phyloP scores from a whole-genome alignment of 2,113 vertebrate species.

The Pelmatolapia mariae region DNA sequence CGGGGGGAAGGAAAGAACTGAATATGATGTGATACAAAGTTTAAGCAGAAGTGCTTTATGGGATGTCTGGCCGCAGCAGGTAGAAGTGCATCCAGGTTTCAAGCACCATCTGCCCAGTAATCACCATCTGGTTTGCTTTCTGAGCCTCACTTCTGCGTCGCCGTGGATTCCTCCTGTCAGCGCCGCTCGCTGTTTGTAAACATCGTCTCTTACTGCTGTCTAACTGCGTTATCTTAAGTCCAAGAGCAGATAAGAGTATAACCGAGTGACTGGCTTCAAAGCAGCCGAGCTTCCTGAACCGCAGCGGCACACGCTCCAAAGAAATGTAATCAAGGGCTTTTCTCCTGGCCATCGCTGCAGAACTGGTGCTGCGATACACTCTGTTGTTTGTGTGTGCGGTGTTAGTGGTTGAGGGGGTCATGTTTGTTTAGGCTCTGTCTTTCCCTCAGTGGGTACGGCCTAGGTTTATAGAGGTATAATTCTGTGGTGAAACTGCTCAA shows the following conservation, averaged over 20 bases:
- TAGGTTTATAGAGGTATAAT: slow-evolving; percentile 26
- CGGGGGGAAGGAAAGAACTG: too few relatives aligned
- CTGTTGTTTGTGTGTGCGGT: neutral
- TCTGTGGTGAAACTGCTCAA: slow-evolving; percentile 24
- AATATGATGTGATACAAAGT: neutral
- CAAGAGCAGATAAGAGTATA: slow-evolving; percentile 35
- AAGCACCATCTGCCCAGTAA: neutral
- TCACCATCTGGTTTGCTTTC: neutral
- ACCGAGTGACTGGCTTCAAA: slow-evolving; percentile 66
- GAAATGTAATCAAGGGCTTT: slow-evolving; percentile 65
- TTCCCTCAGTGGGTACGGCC: neutral
- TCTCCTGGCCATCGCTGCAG: slow-evolving; percentile 1
- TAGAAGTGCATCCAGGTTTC: neutral
- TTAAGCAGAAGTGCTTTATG: neutral
- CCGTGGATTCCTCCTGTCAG: neutral
- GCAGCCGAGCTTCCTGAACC: slow-evolving; percentile 39
- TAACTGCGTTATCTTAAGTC: slow-evolving; percentile 44
- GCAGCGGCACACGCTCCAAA: slow-evolving; percentile 32
- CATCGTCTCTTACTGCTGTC: slow-evolving; percentile 6
- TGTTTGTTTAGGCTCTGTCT: slow-evolving; percentile 56
- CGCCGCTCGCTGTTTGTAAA: slow-evolving; percentile 25
- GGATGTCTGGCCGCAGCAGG: neutral
- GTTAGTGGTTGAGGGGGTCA: slow-evolving; percentile 13
- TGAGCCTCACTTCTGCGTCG: neutral
- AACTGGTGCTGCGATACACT: slow-evolving; percentile 17